Percentiles rank a stretch among this genome's conserved stretches.
phyloP scores from a whole-genome alignment of 2,797 vertebrate species.

The Chaenodraco wilsoni region DNA sequence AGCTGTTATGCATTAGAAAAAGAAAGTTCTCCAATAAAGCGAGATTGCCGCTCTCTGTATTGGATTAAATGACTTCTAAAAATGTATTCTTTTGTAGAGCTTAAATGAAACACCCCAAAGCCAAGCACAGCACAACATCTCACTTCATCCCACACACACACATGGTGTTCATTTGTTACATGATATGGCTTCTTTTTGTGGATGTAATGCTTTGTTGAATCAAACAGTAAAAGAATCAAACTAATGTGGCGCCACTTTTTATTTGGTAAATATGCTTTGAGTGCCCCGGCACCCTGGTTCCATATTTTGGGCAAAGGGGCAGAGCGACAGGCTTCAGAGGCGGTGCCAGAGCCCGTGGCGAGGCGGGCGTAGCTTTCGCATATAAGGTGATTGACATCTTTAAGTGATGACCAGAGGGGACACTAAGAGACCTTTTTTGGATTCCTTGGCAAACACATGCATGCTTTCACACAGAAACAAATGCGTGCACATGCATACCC shows the following conservation, averaged over 20 bases:
- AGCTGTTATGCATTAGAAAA: conserved; percentile 1
- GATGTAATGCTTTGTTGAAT: conserved; percentile 73
- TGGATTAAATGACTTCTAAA: conserved; percentile 21
- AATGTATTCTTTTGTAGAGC: background rate
- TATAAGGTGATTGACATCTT: conserved; percentile 67
- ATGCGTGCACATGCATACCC: conserved; percentile 38
- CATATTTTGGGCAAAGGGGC: conserved; percentile 44
- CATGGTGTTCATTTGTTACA: conserved; percentile 69
- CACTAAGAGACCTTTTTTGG: conserved; percentile 47
- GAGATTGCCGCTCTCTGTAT: conserved; percentile 7
- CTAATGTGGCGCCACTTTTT: conserved; percentile 74
- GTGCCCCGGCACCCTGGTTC: conserved; percentile 48
- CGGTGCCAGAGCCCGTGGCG: conserved; percentile 51
- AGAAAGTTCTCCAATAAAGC: background rate
- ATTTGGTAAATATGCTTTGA: conserved; percentile 70
- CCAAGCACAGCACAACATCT: conserved; percentile 23
- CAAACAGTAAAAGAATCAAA: conserved; percentile 70
- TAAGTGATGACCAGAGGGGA: conserved; percentile 48
- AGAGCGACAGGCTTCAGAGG: conserved; percentile 51
- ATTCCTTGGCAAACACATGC: conserved; percentile 37
- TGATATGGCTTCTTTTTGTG: conserved; percentile 65
- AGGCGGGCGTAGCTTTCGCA: conserved; percentile 32
- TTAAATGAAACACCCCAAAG: conserved; percentile 57
- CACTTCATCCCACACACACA: conserved; percentile 23
- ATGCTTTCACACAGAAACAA: conserved; percentile 31